Percentiles rank a stretch among this genome's conserved stretches.
Conservation (phyloP, 2,888 invertebrate genomes). For the Pharmacophagus antenor region DNA sequence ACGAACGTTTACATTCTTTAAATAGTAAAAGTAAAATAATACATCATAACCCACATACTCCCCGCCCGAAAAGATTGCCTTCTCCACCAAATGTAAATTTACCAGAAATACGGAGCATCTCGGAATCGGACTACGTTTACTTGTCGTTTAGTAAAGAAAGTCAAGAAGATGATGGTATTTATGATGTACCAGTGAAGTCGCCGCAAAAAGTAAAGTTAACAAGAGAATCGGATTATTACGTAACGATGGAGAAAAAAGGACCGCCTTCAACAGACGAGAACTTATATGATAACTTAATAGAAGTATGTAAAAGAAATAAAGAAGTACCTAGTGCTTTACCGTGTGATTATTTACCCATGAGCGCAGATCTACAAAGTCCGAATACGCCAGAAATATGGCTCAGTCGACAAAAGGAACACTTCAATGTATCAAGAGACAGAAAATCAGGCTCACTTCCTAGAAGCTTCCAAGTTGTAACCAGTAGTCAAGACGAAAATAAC, state of each 20-base stretch:
- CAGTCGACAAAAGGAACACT: constrained; percentile 85
- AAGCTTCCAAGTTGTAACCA: constrained; percentile 86
- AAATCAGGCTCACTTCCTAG: constrained; percentile 90
- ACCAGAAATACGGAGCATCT: constrained; percentile 50
- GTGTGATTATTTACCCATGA: constrained; percentile 70
- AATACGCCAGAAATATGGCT: constrained; percentile 86
- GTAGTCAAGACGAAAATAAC: constrained; percentile 72
- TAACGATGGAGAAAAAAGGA: constrained; percentile 59
- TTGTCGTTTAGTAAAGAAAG: constrained; percentile 70
- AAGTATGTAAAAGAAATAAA: constrained; percentile 65
- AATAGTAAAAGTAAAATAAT: constrained; percentile 61
- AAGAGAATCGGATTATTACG: constrained; percentile 56
- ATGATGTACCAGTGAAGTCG: constrained; percentile 67
- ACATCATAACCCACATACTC: constrained; percentile 51
- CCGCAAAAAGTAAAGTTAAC: constrained; percentile 51
- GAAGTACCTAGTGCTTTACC: constrained; percentile 51
- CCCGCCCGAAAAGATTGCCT: constrained; percentile 59
- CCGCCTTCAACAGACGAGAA: constrained; percentile 53
- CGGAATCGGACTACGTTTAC: constrained; percentile 76
- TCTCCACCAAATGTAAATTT: constrained; percentile 52
- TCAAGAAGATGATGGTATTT: constrained; percentile 58
- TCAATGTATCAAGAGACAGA: constrained; percentile 83
- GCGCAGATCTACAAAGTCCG: constrained; percentile 74
- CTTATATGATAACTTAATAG: constrained; percentile 65
- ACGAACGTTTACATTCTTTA: constrained; percentile 52